Evolutionary conservation across 2,113 vertebrate genomes (phyloP), one percentile per base, ranked within the genome.

Genomic region (Aldabrachelys gigantea): DNA sequence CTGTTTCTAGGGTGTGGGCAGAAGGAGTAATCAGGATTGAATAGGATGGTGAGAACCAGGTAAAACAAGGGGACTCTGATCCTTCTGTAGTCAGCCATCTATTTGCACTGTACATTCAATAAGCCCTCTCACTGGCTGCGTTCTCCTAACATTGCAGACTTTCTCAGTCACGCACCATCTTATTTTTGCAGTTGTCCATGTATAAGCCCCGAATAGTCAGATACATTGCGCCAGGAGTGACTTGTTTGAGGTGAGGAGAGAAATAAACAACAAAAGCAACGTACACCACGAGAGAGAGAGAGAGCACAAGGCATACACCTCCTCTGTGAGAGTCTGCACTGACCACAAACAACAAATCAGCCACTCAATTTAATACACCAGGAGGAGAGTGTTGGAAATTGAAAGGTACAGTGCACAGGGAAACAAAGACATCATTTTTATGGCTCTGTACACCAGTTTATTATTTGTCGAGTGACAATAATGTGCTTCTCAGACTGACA

Each of bases 321-420:
- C 29, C 53, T 47, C 29, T 3, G 19, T 72, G 84, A 38, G 16
- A 80, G n/a, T 24, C 49, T 0, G 1, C 38, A 44, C 72, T 1
- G 6, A 29, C 29, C 4, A 38, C 49, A 53, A 47, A 69, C 56
- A 75, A 54, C 24, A 2, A 27, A 49, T 21, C 16, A 29, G 47
- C 5, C n/a, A 75, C 22, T 9, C 4, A 53, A 11, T 24, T 6
- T 54, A 82, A 72, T 29, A 65, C 82, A 38, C 49, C 47, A 24
- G 41, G 25, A 86, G 4, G 2, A 6, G 21, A 38, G 22, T 3
- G 11, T 12, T 35, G 78, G 78, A 81, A 50, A 50, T 25, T 27
- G 24, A 80, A 56, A 72, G 47, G 78, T 35, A 56, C 59, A 50
- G 6, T 19, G 8, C 59, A 41, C 25, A 56, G 31, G 69, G 22